Evolutionary conservation across 2,113 vertebrate species (phyloP).

Genomic region (Apodemus speciosus): DNA sequence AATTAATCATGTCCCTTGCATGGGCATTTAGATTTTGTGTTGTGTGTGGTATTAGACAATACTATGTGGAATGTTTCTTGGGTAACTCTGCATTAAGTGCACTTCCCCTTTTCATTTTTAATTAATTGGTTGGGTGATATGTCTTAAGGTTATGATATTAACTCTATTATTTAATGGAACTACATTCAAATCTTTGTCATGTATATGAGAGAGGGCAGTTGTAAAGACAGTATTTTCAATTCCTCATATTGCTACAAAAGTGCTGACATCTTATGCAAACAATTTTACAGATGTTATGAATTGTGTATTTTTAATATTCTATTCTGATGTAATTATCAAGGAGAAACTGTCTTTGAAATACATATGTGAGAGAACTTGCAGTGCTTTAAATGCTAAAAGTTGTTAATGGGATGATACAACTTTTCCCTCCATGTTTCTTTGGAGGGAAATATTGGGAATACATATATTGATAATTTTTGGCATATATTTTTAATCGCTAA

Average conservation of each 20-base stretch:
- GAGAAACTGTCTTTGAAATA: neutral
- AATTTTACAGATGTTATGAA: neutral
- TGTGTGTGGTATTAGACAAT: conserved; percentile 25
- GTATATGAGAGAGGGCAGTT: neutral
- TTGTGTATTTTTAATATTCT: conserved; percentile 35
- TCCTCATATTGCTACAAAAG: neutral
- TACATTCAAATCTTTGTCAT: neutral
- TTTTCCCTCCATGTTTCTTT: neutral
- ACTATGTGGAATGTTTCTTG: conserved; percentile 42
- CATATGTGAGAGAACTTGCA: neutral
- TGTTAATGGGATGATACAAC: neutral
- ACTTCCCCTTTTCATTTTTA: conserved; percentile 7
- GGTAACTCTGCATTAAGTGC: neutral
- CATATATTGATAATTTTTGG: neutral
- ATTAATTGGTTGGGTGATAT: conserved; percentile 9
- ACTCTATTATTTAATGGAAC: conserved; percentile 58
- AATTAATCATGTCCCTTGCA: neutral
- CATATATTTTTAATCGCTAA: conserved; percentile 20
- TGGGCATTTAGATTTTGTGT: conserved; percentile 45
- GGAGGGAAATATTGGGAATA: neutral
- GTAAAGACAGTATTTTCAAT: neutral
- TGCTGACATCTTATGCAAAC: neutral
- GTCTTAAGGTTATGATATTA: conserved; percentile 31
- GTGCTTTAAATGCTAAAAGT: neutral
- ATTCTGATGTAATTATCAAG: conserved; percentile 15